Conservation (phyloP, 2,797 vertebrate genomes). For the Chromobotia macracanthus region DNA sequence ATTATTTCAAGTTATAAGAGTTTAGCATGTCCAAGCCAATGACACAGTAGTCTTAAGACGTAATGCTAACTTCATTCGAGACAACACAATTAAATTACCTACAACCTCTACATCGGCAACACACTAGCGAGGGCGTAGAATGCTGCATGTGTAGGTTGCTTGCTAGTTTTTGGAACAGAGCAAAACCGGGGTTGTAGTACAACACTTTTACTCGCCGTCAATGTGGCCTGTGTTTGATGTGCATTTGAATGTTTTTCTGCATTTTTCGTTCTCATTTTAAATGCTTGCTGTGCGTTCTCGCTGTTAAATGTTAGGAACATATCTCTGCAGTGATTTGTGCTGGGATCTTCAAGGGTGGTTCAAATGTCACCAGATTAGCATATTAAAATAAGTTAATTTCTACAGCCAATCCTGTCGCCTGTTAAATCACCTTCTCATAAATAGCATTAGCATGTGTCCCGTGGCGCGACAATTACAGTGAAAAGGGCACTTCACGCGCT, state of each 20-base stretch:
- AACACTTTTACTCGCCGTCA: constrained; percentile 35
- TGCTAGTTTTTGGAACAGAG: constrained; percentile 17
- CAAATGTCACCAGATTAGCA: constrained; percentile 46
- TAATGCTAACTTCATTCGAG: too few relatives aligned
- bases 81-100: too few relatives aligned
- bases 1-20: neutral
- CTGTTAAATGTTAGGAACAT: constrained; percentile 25
- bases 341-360: constrained; percentile 26
- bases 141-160: neutral
- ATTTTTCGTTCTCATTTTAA: constrained; percentile 31
- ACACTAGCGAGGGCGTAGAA: neutral
- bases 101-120: constrained; percentile 27
- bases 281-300: constrained; percentile 13
- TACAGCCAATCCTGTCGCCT: constrained; percentile 40
- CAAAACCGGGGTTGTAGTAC: constrained; percentile 14
- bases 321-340: constrained; percentile 52
- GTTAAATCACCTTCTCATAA: constrained; percentile 54
- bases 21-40: neutral
- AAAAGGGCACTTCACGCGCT: constrained; percentile 55
- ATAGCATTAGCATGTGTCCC: constrained; percentile 48
- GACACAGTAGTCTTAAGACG: neutral
- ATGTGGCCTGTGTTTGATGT: constrained; percentile 32
- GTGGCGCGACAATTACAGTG: constrained; percentile 40
- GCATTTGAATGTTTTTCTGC: constrained; percentile 15
- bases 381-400: constrained; percentile 53